Conservation (phyloP, 2,888 invertebrate species). For the Petrophora chlorosata region DNA sequence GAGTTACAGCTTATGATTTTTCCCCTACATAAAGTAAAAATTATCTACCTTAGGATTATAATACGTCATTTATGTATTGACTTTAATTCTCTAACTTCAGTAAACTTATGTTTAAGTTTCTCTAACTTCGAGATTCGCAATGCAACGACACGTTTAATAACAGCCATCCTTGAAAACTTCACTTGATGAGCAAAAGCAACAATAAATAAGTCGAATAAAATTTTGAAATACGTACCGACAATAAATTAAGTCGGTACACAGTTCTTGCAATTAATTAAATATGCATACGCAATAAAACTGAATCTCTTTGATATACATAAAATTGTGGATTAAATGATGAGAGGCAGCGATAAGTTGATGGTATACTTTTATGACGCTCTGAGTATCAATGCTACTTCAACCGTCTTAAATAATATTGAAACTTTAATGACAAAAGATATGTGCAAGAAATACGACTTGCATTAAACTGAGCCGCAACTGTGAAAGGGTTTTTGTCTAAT, state of each 20-base stretch:
- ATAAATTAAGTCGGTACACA: slow-evolving; percentile 49
- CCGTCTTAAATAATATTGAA: slow-evolving; percentile 17
- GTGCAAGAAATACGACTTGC: slow-evolving; percentile 13
- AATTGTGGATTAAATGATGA: slow-evolving; percentile 35
- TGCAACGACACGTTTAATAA: not conserved
- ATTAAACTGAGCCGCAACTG: slow-evolving; percentile 10
- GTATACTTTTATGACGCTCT: slow-evolving; percentile 30
- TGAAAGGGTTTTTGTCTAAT: slow-evolving; percentile 13
- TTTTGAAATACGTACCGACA: slow-evolving; percentile 40
- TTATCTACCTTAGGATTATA: no score
- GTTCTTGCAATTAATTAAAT: slow-evolving; percentile 57
- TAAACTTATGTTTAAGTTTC: no score
- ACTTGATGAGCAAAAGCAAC: slow-evolving; percentile 10
- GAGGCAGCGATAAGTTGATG: slow-evolving; percentile 32
- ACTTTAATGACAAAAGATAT: slow-evolving; percentile 27
- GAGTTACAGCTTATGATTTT: no score
- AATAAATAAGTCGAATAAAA: slow-evolving; percentile 40
- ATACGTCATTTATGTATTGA: no score
- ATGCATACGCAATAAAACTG: slow-evolving; percentile 56
- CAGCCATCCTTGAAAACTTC: not conserved
- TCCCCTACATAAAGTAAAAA: no score
- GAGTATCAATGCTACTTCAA: slow-evolving; percentile 29
- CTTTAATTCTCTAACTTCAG: no score
- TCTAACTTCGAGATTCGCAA: no score
- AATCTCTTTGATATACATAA: slow-evolving; percentile 42